Evolutionary conservation across 1,140 invertebrate species (phyloP).

Genomic region (Dinoponera quadriceps): DNA sequence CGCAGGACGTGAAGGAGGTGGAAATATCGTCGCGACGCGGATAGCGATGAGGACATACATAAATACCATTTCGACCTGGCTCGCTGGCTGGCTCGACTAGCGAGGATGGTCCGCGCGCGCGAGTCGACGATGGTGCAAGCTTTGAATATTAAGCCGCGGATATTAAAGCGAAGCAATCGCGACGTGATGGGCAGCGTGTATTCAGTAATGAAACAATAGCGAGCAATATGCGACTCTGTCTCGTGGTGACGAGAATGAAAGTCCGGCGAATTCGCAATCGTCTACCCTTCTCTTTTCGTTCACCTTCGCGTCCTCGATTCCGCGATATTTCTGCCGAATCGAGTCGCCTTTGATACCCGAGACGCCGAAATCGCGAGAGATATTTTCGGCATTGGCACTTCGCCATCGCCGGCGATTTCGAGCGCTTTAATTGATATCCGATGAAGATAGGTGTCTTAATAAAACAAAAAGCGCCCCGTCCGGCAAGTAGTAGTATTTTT

Average conservation of each 20-base stretch:
- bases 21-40: conserved; percentile 61
- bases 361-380: background rate
- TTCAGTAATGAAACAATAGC: conserved; percentile 60
- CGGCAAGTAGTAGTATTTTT: too few relatives aligned
- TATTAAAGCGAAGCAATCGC: conserved; percentile 60
- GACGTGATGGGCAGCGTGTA: conserved; percentile 32
- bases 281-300: conserved; percentile 22
- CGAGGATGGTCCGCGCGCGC: conserved; percentile 33
- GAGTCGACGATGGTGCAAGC: conserved; percentile 27
- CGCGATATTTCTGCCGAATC: conserved; percentile 9
- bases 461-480: too few relatives aligned
- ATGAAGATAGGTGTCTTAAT: too few relatives aligned
- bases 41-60: conserved; percentile 53
- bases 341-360: background rate
- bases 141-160: conserved; percentile 61
- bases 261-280: conserved; percentile 20
- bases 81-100: background rate
- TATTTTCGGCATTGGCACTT: background rate
- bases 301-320: background rate
- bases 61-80: conserved; percentile 59
- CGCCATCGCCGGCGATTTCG: too few relatives aligned
- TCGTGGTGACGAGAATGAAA: conserved; percentile 29
- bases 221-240: conserved; percentile 42
- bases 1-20: conserved; percentile 24
- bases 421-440: too few relatives aligned